Evolutionary conservation across 2,888 invertebrate genomes (phyloP), one percentile per base, ranked within the genome.

Genomic region (Meganola albula): DNA sequence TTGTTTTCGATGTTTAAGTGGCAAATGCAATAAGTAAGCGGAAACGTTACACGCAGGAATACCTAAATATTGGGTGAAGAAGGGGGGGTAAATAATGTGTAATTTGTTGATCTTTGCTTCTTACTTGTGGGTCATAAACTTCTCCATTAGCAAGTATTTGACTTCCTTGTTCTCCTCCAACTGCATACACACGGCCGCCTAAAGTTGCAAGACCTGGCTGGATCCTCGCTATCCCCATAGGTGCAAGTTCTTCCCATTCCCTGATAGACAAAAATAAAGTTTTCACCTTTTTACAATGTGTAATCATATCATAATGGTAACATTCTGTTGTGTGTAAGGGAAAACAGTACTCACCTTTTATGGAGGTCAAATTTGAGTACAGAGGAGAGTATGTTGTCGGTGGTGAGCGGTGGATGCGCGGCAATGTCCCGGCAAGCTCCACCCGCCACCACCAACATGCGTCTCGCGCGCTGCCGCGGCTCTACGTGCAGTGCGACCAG

Each of bases 121-220:
- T 30, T 56, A 85, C 91, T 54, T 91, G 90, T 16, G 93, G 92
- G 77, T 93, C 92, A 62, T 92, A 93, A 45, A 92, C 92, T 68
- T 96, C 96, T 24, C 96, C 96, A 62, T 94, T 94, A 8, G 94
- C 93, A 24, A 95, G 87, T 58, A 97, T 96, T 65, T 95, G 92
- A 24, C 94, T 94, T 43, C 95, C 96, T 48, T 94, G 91, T 72
- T 97, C 97, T 4, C 97, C 97, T 10, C 97, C 97, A 2, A 96
- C 93, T 0, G 95, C 96, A 73, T 93, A 97, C 36, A 97, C 93
- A 48, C 93, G 90, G 1, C 96, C 95, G 58, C 94, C 92, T 21
- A 97, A 65, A 5, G 93, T 89, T 1, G 95, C 93, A 3, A 94
- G 94, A 8, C 97, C 97, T 0, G 96, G 96, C 49, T 96, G 88